Base-by-base conservation (phyloP, 1,140 invertebrate genomes). In the Hyles vespertilio region DNA sequence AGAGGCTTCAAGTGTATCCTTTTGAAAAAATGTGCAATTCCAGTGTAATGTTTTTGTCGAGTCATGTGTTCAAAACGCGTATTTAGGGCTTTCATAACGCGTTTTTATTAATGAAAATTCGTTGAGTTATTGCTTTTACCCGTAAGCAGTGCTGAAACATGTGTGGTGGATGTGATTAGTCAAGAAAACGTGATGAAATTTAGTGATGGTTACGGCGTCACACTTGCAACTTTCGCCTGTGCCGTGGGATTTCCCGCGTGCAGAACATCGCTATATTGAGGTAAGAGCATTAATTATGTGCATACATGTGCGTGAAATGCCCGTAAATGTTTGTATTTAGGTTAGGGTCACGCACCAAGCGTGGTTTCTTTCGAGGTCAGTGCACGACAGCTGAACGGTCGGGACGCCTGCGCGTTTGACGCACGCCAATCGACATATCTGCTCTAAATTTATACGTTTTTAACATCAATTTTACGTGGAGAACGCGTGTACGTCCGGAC, bases 1-100 rank as follows among this genome's bases (percentile, higher is more conserved):
- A 98, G 90, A 91, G 95, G 65, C 91, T 99, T 61, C 94, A 96
- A 92, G 97, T 98, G 96, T 98, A 97, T 94, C 86, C 87, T 89
- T 89, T 82, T 61, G 44, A 66, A 69, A 73, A 71, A 64, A 61
- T 69, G 70, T 56, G 55, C 68, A 65, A 67, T 68, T 72, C 59
- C 66, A 77, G 74, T 73, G 71, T 74, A 82, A 88, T 87, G 84
- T 87, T 89, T 88, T 87, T 86, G 86, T 87, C 79, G 81, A 87
- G 86, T 89, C 86, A 89, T 89, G 84, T 86, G 85, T 70, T 63
- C 70, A 59, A 78, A 86, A 81, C 74, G 77, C 73, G 73, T 75
- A 75, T 71, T 70, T 69, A 50, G 61, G 61, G 58, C 62, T 63
- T 55, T 58, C 60, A 68, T 56, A 62, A 43, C 68, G 73, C 77